phyloP scores from a whole-genome alignment of 1,140 invertebrate genomes.

The Globodera ellingtonae region DNA sequence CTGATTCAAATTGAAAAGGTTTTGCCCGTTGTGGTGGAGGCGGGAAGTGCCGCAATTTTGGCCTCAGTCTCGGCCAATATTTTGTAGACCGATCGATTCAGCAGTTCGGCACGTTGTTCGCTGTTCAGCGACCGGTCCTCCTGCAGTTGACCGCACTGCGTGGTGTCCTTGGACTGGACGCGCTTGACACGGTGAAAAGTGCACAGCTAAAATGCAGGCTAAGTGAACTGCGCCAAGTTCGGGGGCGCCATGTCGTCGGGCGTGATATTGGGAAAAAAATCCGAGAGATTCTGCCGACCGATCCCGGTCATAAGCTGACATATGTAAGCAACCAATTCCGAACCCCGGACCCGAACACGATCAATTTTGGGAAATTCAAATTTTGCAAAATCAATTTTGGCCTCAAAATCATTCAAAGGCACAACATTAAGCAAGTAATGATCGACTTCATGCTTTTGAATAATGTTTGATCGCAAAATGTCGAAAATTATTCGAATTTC shows the following conservation, averaged over 20 bases:
- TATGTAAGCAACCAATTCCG: constrained; percentile 6
- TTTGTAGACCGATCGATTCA: constrained; percentile 49
- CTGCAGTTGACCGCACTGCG: constrained; percentile 23
- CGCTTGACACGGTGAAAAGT: constrained; percentile 50
- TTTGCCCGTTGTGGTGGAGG: constrained; percentile 18
- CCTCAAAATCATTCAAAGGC: too few species aligned
- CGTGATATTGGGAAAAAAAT: background rate
- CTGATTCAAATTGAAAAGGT: background rate
- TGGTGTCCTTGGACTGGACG: constrained; percentile 48
- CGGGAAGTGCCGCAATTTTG: constrained; percentile 41
- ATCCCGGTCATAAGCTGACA: background rate
- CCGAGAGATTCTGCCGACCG: background rate
- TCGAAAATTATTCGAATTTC: background rate
- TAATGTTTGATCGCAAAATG: constrained; percentile 13
- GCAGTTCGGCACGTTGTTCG: constrained; percentile 48
- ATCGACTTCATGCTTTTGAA: background rate
- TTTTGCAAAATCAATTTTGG: too few species aligned
- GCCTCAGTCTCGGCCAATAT: constrained; percentile 50
- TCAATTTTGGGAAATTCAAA: too few species aligned
- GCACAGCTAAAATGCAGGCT: constrained; percentile 38
- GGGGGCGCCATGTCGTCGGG: too few species aligned
- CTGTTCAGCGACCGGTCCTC: constrained; percentile 37
- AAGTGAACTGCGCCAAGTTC: background rate
- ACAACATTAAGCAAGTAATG: too few species aligned
- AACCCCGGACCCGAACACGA: too few species aligned